These are phyloP conservation scores for Platycercus adscitus DNA, from an alignment of 2,113 vertebrate genomes.

Conservation along the genomic window DNA sequence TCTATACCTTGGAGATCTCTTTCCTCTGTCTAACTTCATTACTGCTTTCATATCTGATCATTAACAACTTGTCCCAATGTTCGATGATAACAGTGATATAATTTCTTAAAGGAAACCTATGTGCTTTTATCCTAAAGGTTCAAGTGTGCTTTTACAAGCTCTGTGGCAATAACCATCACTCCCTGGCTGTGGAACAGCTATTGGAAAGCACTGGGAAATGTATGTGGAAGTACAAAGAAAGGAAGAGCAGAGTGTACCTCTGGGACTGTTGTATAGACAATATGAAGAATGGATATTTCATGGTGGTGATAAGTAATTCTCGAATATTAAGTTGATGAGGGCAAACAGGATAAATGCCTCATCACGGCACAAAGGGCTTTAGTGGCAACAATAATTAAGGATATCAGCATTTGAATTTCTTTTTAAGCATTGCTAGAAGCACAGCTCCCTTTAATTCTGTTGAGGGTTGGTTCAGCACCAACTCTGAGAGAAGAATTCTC, in stretches of 20 bases:
- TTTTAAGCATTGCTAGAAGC: not conserved
- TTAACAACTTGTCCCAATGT: not conserved
- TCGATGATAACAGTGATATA: not conserved
- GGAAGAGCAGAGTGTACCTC: not conserved
- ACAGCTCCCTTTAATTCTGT: not conserved
- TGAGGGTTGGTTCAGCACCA: not conserved
- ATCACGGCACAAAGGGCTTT: not conserved
- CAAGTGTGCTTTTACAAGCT: not conserved
- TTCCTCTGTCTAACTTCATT: not conserved
- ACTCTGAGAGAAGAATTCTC: not conserved
- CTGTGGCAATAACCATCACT: not conserved
- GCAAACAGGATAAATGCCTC: not conserved
- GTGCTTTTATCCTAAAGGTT: conserved; percentile 2
- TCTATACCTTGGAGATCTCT: not conserved
- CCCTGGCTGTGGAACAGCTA: not conserved
- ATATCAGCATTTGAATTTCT: not conserved
- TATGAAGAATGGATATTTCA: not conserved
- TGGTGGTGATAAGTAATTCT: not conserved
- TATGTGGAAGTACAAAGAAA: not conserved
- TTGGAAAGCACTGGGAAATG: not conserved
- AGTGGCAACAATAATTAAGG: not conserved
- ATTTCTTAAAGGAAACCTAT: not conserved
- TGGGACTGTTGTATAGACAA: not conserved
- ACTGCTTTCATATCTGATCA: not conserved
- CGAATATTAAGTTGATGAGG: not conserved